A percentile compares a stretch with the other conserved stretches of the same genome.
These are phyloP conservation scores for Calliphora vomitoria DNA, from an alignment of 2,888 invertebrate species.

Conservation along the genomic window DNA sequence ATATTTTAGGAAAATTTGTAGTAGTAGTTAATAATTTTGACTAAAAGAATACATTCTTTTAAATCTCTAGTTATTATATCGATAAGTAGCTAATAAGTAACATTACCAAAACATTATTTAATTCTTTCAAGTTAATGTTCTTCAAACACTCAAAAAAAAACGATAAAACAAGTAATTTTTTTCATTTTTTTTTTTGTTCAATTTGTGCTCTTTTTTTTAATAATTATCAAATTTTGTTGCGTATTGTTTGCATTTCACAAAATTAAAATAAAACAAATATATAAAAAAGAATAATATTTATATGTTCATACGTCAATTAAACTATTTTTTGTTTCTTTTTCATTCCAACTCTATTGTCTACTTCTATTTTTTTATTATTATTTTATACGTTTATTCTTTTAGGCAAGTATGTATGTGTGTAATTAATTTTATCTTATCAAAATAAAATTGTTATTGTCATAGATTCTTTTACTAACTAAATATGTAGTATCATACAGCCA, in stretches of 20 bases:
- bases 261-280: not conserved
- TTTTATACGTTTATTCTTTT: conserved; percentile 18
- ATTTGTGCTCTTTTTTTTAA: not conserved
- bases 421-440: conserved; percentile 62
- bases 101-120: not conserved
- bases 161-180: conserved; percentile 3
- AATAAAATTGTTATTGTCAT: conserved; percentile 13
- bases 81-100: no score
- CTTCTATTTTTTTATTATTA: conserved; percentile 9
- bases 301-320: conserved; percentile 29
- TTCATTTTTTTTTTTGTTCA: not conserved
- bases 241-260: conserved; percentile 28
- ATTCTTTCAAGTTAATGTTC: not conserved
- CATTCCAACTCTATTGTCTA: conserved; percentile 5
- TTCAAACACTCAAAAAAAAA: not conserved
- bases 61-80: not conserved
- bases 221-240: not conserved
- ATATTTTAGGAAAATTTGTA: no score
- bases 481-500: not conserved
- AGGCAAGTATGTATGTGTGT: not conserved
- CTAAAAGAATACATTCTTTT: no score
- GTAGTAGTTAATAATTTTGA: no score
- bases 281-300: not conserved
- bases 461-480: not conserved
- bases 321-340: not conserved